Conservation (phyloP, 2,797 vertebrate genomes). For the Tapera naevia region DNA sequence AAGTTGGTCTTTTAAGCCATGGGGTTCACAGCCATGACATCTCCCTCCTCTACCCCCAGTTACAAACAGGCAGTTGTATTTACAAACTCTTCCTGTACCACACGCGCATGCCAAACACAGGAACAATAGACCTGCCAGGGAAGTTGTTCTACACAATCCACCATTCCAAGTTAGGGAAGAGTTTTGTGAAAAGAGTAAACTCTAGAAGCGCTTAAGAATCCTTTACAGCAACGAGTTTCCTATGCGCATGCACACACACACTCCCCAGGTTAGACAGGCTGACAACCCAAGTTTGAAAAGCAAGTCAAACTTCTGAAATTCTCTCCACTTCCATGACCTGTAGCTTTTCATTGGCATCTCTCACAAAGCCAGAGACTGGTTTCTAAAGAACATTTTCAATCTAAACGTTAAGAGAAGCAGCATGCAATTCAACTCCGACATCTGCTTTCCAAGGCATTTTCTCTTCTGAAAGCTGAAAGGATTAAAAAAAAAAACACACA, state of each 20-base stretch:
- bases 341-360: not conserved
- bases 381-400: not conserved
- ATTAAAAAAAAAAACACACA: not conserved
- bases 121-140: not conserved
- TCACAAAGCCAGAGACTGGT: not conserved
- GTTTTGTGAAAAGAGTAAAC: not conserved
- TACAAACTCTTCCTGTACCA: not conserved
- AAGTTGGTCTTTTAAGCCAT: not conserved
- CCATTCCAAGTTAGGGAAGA: accelerated
- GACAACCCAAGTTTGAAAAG: not conserved
- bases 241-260: not conserved
- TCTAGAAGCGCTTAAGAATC: not conserved
- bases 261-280: not conserved
- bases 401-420: not conserved
- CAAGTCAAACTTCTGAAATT: not conserved
- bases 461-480: not conserved
- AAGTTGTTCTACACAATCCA: not conserved
- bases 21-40: not conserved
- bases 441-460: not conserved
- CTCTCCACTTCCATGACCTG: not conserved
- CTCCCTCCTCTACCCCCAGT: not conserved
- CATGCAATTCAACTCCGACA: not conserved
- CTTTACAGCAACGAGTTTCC: not conserved
- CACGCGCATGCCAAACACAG: not conserved
- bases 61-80: not conserved